Evolutionary conservation across 2,113 vertebrate species (phyloP), one percentile per base, ranked within the genome.

Genomic region (Crotalus helleri): DNA sequence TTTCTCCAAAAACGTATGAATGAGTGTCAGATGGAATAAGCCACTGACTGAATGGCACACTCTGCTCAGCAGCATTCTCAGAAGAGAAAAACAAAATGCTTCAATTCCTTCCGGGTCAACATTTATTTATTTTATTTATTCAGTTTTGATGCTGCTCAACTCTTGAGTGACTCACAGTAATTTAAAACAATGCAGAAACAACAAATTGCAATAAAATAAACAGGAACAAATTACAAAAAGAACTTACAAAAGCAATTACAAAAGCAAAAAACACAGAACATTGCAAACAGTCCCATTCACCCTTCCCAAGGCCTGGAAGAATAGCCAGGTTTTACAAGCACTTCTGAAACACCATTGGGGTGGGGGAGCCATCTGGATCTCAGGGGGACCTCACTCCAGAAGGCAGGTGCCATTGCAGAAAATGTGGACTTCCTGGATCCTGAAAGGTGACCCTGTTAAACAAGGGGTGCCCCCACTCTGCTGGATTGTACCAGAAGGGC

Each of bases 1-100:
- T 81, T 61, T 49, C 55, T 44, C 94, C 81, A 21, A 39, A 94
- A 91, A 90, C 39, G 49, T 55, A 19, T 46, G 49, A 51, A 55
- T 46, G 64, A 90, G 29, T 90, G 81, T 8, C 39, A 23, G 3
- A 0, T 1, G 26, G 53, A 90, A 13, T 6, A n/a, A 88, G 46
- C 90, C 0, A 0, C 44, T 0, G 6, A 0, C 51, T 0, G 89
- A 93, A 58, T 19, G 61, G 74, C 4, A 5, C 90, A 93, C 54
- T 9, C 0, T 1, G 91, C 57, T 89, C 24, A 0, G 90, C 0
- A 1, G 64, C 88, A 74, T 44, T 2, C 1, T 0, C 74, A 11
- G 0, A 53, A 33, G 33, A 89, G 55, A 10, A 6, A 26, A 81
- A 89, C 89, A 53, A 86, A 90, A 33, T 39, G 58, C 39, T 21